phyloP scores from a whole-genome alignment of 2,113 vertebrate species.

The Laticauda colubrina region DNA sequence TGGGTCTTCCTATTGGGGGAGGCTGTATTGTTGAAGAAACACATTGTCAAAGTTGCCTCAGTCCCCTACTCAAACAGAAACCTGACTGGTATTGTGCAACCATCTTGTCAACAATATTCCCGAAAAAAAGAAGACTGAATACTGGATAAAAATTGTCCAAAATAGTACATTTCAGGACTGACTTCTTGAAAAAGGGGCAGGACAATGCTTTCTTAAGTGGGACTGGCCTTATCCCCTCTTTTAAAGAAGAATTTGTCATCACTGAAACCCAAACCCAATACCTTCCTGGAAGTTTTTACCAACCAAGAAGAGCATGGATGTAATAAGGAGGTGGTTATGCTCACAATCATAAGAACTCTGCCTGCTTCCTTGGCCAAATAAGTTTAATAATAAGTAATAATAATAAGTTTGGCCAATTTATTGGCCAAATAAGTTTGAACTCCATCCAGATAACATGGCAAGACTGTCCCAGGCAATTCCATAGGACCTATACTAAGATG shows the following conservation, averaged over 20 bases:
- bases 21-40: too few relatives aligned
- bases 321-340: background rate
- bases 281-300: background rate
- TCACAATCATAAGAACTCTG: background rate
- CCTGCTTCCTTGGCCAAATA: background rate
- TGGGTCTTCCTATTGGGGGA: too few relatives aligned
- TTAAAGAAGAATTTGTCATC: background rate
- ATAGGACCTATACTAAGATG: background rate
- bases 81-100: background rate
- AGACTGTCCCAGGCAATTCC: background rate
- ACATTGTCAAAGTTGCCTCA: background rate
- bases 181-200: background rate
- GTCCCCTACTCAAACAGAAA: background rate
- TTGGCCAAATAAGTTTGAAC: background rate
- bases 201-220: background rate
- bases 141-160: background rate
- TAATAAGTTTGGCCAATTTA: too few relatives aligned
- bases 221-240: background rate
- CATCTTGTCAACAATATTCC: background rate
- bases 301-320: background rate
- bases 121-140: background rate
- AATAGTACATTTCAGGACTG: background rate
- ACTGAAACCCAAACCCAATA: background rate
- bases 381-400: background rate
- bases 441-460: background rate